Base-by-base conservation (phyloP, 2,113 vertebrate genomes). In the Cercopithecus mona region DNA sequence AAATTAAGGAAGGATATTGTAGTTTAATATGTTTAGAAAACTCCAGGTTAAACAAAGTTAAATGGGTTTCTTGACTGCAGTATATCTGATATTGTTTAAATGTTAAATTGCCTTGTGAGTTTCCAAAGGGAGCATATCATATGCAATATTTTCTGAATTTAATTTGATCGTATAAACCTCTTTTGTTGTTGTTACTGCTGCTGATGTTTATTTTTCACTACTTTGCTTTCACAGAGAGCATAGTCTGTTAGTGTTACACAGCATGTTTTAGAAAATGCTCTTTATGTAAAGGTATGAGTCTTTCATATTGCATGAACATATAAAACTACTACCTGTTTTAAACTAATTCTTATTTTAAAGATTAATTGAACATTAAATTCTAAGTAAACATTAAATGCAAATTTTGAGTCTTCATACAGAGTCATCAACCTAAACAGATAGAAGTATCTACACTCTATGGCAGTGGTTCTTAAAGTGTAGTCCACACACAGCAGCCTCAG, bases 261-360 rank as follows among this genome's bases (percentile, higher is more conserved):
- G 2, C 30, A 45, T 57, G 79, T 88, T 90, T 84, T 57, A 48
- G 20, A 94, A 95, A 93, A 59, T 61, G 2, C 5, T 93, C 25
- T 95, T 45, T 82, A 66, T 0, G 4, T 18, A 76, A 79, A 76
- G 3, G 5, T 38, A 14, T 6, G 4, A 13, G 12, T 8, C 1
- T 88, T 40, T 81, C 38, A 64, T 13, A 3, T 23, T 68, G 3
- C 17, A 8, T 40, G 35, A 35, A 50, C 82, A 0, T 55, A 35
- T 40, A 59, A 52, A 61, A 23, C 0, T 88, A 86, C 66, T 40
- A 38, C 13, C 87, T 92, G 32, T 45, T 55, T 81, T 50, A 50
- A 64, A 82, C 52, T 16, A 64, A 43, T 84, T 81, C 72, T 92
- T 89, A 86, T 79, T 89, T 92, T 93, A 79, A 78, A 86, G 16